Conservation (phyloP, 2,888 invertebrate genomes). For the Orthonevra nobilis region DNA sequence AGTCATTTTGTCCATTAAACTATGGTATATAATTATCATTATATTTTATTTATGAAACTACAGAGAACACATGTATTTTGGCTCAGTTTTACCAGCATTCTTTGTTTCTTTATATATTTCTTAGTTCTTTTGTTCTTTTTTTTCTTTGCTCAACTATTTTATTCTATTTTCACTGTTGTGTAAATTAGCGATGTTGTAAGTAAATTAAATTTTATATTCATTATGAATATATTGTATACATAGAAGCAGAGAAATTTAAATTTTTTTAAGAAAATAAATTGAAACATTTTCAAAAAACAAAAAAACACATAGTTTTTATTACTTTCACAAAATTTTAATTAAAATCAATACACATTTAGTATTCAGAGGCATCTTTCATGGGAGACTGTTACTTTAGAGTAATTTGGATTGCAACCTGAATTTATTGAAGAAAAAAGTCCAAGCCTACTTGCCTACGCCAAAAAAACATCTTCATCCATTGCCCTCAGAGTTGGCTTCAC, state of each 20-base stretch:
- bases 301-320: no score
- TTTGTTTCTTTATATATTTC: conserved; percentile 6
- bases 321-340: no score
- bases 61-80: conserved; percentile 39
- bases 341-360: no score
- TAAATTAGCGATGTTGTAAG: conserved; percentile 55
- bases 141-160: conserved; percentile 33
- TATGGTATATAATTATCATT: conserved; percentile 43
- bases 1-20: conserved; percentile 55
- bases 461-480: no score
- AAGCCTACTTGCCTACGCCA: no score
- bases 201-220: conserved; percentile 44
- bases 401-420: no score
- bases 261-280: conserved; percentile 57
- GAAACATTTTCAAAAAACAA: conserved; percentile 52
- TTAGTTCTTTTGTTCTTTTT: conserved; percentile 19
- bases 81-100: conserved; percentile 38
- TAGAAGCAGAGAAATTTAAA: conserved; percentile 40
- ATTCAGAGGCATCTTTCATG: no score
- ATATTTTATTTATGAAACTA: conserved; percentile 62
- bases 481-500: no score
- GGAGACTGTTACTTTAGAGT: no score
- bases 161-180: conserved; percentile 53
- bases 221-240: conserved; percentile 53
- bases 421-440: no score